phyloP scores from a whole-genome alignment of 2,113 vertebrate genomes.

The Pluvialis apricaria region DNA sequence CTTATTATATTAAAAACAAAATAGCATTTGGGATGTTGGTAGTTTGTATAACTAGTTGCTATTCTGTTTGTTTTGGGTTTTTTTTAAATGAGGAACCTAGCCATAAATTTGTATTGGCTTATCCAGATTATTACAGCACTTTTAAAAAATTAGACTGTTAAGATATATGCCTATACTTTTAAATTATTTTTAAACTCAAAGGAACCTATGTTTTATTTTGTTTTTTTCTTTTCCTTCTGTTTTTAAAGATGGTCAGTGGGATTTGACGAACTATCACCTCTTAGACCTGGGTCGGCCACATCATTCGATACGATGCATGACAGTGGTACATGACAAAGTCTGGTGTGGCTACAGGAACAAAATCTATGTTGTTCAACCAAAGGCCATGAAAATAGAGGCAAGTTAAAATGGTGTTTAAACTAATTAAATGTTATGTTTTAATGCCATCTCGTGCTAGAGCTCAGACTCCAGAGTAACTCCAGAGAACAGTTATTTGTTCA shows the following conservation, averaged over 20 bases:
- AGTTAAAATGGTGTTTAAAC: slow-evolving; percentile 6
- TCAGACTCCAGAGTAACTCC: not conserved
- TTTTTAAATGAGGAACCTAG: not conserved
- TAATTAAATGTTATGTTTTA: not conserved
- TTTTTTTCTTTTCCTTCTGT: not conserved
- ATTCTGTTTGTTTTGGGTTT: not conserved
- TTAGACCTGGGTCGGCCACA: slow-evolving; percentile 90
- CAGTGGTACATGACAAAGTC: slow-evolving; percentile 94
- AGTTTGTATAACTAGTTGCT: not conserved
- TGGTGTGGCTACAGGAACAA: slow-evolving; percentile 98
- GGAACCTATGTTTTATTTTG: not conserved
- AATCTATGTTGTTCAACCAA: slow-evolving; percentile 95
- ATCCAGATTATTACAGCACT: not conserved
- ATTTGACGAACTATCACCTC: slow-evolving; percentile 96
- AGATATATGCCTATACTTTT: not conserved
- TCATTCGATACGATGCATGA: slow-evolving; percentile 97
- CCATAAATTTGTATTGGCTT: not conserved
- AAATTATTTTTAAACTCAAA: not conserved
- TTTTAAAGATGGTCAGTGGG: slow-evolving; percentile 95
- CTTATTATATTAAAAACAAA: not conserved
- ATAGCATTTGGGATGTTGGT: not conserved
- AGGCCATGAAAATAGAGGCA: slow-evolving; percentile 98
- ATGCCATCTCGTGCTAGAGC: not conserved
- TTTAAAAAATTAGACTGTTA: not conserved
- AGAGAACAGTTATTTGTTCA: not conserved